A percentile compares a stretch with the other conserved stretches of the same genome.
phyloP scores from a whole-genome alignment of 2,888 invertebrate species.

The Nezara viridula region DNA sequence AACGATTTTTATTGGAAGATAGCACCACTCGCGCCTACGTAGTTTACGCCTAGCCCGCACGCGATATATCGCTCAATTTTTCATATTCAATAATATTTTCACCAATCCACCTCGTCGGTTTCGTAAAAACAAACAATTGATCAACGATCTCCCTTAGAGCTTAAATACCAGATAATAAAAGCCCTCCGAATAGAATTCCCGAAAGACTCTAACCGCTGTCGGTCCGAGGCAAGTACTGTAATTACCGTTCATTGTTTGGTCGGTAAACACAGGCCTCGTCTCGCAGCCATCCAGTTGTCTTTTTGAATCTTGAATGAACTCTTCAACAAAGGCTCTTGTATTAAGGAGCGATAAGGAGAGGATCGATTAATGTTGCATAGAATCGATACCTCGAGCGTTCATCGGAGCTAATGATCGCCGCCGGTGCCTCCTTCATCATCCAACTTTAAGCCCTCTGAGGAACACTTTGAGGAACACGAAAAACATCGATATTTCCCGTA shows the following conservation, averaged over 20 bases:
- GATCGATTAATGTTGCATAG: conserved; percentile 14
- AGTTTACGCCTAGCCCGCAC: too few species aligned
- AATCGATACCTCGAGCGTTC: not conserved
- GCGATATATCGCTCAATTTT: too few species aligned
- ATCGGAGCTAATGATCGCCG: not conserved
- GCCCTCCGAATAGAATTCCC: not conserved
- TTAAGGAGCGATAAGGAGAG: not conserved
- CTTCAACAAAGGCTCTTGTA: not conserved
- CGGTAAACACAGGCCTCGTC: not conserved
- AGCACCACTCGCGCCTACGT: too few species aligned
- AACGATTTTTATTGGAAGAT: too few species aligned
- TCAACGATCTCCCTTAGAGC: not conserved
- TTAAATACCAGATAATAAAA: not conserved
- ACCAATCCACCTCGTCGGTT: too few species aligned
- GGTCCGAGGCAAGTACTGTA: not conserved
- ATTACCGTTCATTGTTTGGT: not conserved
- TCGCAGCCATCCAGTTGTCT: not conserved
- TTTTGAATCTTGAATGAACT: not conserved
- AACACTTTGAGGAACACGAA: too few species aligned
- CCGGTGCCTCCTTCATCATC: not conserved
- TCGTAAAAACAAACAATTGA: too few species aligned
- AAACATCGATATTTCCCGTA: too few species aligned
- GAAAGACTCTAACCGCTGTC: not conserved
- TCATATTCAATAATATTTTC: too few species aligned
- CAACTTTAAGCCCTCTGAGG: conserved; percentile 2